Base-by-base conservation (phyloP, 2,888 invertebrate species). In the Balanococcus diminutus region DNA sequence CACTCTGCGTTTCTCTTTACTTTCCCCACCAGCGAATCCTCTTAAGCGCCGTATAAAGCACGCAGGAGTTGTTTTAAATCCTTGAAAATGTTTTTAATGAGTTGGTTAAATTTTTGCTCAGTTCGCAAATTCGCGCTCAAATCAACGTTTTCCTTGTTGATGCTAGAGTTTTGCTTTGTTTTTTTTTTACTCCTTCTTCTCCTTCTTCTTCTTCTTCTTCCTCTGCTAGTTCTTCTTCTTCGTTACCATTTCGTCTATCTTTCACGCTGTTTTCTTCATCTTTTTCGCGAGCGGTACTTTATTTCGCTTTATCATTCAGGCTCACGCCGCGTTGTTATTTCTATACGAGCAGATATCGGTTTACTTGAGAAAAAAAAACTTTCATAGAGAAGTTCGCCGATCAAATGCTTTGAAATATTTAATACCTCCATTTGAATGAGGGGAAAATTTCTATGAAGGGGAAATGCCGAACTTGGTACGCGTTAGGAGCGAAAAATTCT, bases 1-100 rank as follows among this genome's bases (percentile, higher is more conserved):
- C 61, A 5, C 25, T 22, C 3, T 25, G 6, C 25, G 19, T 61
- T 19, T 46, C n/a, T 46, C 46, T 61, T 61, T 61, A 61, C 61
- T 61, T 61, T 25, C 11, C 61, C 39, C 39, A 11, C 39, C n/a
- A 4, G 6, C 61, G 61, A 61, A 61, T 61, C 61, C 61, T 61
- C 61, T 61, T 61, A 61, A 61, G 61, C 61, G 61, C 72, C 14
- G 72, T 28, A 72, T 28, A 72, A 72, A 72, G 32, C 28, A 72
- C 72, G 32, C 72, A 32, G 72, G 25, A 72, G 72, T 72, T 72
- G 72, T 72, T 72, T 72, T 31, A 72, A 72, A 31, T 72, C 72
- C 32, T 72, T 28, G 28, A 72, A 72, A 72, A 72, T 72, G 72
- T 72, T 31, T 28, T 32, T 72, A 72, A 72, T 72, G 72, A 72